Percentiles rank a stretch among this genome's conserved stretches.
Evolutionary conservation across 2,888 invertebrate species (phyloP).

Genomic region (Oithona nana): DNA sequence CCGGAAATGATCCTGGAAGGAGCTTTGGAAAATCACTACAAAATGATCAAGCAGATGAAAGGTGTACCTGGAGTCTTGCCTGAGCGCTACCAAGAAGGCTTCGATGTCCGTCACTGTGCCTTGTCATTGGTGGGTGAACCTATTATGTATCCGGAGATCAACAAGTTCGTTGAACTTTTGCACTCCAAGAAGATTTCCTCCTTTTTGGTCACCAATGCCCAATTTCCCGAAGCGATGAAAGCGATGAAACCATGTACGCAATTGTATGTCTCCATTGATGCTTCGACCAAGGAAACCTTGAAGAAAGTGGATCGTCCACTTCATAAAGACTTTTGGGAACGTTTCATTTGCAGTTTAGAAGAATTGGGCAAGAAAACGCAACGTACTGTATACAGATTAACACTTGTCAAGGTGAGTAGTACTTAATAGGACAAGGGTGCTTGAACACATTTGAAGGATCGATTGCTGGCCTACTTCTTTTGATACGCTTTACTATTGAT

Average conservation of each 20-base stretch:
- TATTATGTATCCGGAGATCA: slow-evolving; percentile 41
- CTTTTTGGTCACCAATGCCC: slow-evolving; percentile 40
- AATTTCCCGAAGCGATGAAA: slow-evolving; percentile 38
- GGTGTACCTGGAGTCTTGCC: slow-evolving; percentile 37
- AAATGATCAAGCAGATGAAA: slow-evolving; percentile 34
- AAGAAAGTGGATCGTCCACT: slow-evolving; percentile 39
- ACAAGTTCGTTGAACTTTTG: slow-evolving; percentile 24
- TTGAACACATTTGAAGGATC: no score
- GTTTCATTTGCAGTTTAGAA: slow-evolving; percentile 34
- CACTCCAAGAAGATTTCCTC: slow-evolving; percentile 31
- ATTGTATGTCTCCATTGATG: slow-evolving; percentile 39
- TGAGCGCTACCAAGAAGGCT: slow-evolving; percentile 33
- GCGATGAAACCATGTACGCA: slow-evolving; percentile 36
- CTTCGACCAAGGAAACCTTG: slow-evolving; percentile 35
- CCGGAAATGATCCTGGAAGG: slow-evolving; percentile 34
- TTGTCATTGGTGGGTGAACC: slow-evolving; percentile 40
- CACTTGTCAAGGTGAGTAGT: slow-evolving; percentile 39
- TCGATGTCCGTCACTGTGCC: slow-evolving; percentile 35
- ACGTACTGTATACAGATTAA: slow-evolving; percentile 38
- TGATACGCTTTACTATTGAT: no score
- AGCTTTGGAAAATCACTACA: slow-evolving; percentile 34
- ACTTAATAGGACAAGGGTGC: no score
- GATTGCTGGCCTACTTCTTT: no score
- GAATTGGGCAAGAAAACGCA: slow-evolving; percentile 33
- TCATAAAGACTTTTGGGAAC: slow-evolving; percentile 38